Evolutionary conservation across 2,797 vertebrate genomes (phyloP).

Genomic region (Chloroceryle amazona): DNA sequence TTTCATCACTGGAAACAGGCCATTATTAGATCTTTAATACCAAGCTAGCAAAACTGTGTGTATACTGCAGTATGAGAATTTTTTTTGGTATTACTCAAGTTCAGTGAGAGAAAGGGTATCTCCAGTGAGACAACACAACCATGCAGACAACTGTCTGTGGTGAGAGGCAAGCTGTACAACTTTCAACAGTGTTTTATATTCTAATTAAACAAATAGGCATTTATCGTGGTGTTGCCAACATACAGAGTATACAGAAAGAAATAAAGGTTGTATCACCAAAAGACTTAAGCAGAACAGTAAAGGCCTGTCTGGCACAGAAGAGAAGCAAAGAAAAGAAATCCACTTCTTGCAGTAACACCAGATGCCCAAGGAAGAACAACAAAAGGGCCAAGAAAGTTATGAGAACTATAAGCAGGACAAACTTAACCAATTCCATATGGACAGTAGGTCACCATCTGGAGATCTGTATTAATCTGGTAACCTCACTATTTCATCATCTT

Average conservation of each 20-base stretch:
- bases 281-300: neutral
- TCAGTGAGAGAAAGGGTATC: neutral
- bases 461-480: constrained; percentile 43
- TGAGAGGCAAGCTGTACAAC: neutral
- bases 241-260: neutral
- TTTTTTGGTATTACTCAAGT: neutral
- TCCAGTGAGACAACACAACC: neutral
- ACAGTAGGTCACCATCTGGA: constrained; percentile 54
- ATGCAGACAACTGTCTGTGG: neutral
- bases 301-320: neutral
- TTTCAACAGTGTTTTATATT: neutral
- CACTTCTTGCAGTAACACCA: neutral
- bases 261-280: neutral
- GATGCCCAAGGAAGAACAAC: constrained; percentile 20
- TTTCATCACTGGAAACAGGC: neutral
- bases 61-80: neutral
- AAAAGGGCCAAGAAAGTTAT: neutral
- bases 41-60: neutral
- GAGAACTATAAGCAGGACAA: neutral
- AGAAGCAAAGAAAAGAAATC: neutral
- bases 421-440: constrained; percentile 17
- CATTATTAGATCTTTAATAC: neutral
- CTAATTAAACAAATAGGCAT: neutral
- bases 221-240: neutral
- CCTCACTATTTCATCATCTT: constrained; percentile 15